Conservation (phyloP, 2,113 vertebrate genomes). For the Phoxinus phoxinus region DNA sequence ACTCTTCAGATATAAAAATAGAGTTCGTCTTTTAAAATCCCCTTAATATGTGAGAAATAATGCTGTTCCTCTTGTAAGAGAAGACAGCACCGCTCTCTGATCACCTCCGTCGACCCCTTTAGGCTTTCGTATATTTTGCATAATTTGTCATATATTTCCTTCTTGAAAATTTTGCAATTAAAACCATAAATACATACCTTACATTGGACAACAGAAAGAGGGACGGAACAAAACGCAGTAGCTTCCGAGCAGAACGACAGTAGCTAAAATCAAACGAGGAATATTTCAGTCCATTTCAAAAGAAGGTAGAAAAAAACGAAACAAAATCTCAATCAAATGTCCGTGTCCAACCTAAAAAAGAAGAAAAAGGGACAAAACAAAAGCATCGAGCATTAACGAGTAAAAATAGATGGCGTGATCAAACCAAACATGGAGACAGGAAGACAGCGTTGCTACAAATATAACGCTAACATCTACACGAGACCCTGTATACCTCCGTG, state of each 20-base stretch:
- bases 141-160: constrained; percentile 72
- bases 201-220: constrained; percentile 83
- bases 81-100: constrained; percentile 63
- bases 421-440: constrained; percentile 48
- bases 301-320: constrained; percentile 20
- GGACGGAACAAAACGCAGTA: constrained; percentile 84
- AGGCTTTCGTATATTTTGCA: constrained; percentile 79
- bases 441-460: constrained; percentile 98
- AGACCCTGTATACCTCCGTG: constrained; percentile 97
- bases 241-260: constrained; percentile 82
- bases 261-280: constrained; percentile 40
- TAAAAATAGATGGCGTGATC: constrained; percentile 40
- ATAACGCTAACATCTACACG: constrained; percentile 95
- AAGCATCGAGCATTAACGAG: constrained; percentile 54
- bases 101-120: constrained; percentile 59
- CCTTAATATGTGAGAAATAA: constrained; percentile 68
- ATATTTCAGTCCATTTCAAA: constrained; percentile 38
- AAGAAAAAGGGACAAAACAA: constrained; percentile 76
- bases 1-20: constrained; percentile 79
- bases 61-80: constrained; percentile 60
- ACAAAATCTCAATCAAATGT: constrained; percentile 16
- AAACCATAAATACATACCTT: constrained; percentile 77
- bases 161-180: constrained; percentile 72
- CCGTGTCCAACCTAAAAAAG: constrained; percentile 79
- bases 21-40: constrained; percentile 81